Evolutionary conservation across 1,140 invertebrate species (phyloP).

Genomic region (Globodera ellingtonae): DNA sequence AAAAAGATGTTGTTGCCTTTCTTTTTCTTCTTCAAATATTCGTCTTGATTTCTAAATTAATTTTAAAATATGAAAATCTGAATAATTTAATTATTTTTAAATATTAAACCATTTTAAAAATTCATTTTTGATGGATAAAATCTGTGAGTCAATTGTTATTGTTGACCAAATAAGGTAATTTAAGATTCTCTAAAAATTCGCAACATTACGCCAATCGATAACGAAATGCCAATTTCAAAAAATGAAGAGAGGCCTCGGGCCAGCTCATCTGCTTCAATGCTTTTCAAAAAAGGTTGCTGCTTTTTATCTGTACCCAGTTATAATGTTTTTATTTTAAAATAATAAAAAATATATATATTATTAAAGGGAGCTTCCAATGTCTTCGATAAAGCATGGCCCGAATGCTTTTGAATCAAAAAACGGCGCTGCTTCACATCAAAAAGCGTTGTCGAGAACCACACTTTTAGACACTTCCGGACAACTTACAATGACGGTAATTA

Average conservation of each 20-base stretch:
- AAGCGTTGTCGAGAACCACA: background rate
- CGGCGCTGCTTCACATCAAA: background rate
- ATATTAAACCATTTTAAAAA: background rate
- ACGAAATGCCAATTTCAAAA: background rate
- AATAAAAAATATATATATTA: too few relatives aligned
- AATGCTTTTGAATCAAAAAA: background rate
- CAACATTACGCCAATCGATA: background rate
- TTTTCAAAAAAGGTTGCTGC: background rate
- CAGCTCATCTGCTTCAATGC: conserved; percentile 8
- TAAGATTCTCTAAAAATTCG: background rate
- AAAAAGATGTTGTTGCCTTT: too few relatives aligned
- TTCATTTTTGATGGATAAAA: too few relatives aligned
- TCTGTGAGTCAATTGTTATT: background rate
- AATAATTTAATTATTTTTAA: background rate
- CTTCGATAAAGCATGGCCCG: background rate
- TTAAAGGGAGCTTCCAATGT: background rate
- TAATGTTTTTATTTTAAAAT: too few relatives aligned
- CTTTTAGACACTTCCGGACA: background rate
- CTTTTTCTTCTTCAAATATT: too few relatives aligned
- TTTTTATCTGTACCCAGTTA: background rate
- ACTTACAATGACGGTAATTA: background rate
- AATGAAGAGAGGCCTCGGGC: background rate
- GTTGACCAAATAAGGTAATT: background rate
- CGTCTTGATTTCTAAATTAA: too few relatives aligned
- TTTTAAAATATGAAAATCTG: too few relatives aligned